Evolutionary conservation across 2,888 invertebrate species (phyloP), one percentile per base, ranked within the genome.

Genomic region (Nebria brevicollis): DNA sequence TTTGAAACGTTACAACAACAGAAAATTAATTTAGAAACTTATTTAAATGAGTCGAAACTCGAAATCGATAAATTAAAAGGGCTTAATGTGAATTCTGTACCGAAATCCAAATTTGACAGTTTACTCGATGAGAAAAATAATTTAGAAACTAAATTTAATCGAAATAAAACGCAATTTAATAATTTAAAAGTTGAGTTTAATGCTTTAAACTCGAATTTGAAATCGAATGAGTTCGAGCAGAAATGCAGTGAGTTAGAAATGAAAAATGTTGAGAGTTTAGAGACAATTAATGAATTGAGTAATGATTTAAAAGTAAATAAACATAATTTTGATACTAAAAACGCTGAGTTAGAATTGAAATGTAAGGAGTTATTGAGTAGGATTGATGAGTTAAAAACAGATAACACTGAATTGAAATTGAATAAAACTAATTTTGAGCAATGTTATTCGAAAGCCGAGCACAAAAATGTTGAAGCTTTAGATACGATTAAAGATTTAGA

Each of bases 401-500:
- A 54, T 3, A 13, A 11, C 8, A 54, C 54, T 11, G 54, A 54
- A 13, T 54, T 54, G 54, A 54, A 54, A 54, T 54, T 54, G 7
- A 54, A 54, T 54, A 54, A 54, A 13, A 54, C 4, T 1, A 54
- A 54, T 54, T 54, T 54, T 54, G 54, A 54, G 7, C 54, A 54
- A 54, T 11, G 2, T 54, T 54, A 54, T 8, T 70, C 70, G 25
- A 34, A 70, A 25, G 25, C 11, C 1, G 70, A 70, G 34, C 26
- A 15, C 41, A 77, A 82, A 82, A 75, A 34, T 82, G 41, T 72
- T 75, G 34, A 25, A 25, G 25, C 70, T 72, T 91, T 92, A 82
- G 88, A 88, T 11, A 92, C 92, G 84, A 91, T 91, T 75, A 90
- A 90, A 83, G 86, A 89, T 0, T 85, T 92, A 1, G 91, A 90